Evolutionary conservation across 1,140 invertebrate genomes (phyloP).

Genomic region (Trachymyrmex septentrionalis): DNA sequence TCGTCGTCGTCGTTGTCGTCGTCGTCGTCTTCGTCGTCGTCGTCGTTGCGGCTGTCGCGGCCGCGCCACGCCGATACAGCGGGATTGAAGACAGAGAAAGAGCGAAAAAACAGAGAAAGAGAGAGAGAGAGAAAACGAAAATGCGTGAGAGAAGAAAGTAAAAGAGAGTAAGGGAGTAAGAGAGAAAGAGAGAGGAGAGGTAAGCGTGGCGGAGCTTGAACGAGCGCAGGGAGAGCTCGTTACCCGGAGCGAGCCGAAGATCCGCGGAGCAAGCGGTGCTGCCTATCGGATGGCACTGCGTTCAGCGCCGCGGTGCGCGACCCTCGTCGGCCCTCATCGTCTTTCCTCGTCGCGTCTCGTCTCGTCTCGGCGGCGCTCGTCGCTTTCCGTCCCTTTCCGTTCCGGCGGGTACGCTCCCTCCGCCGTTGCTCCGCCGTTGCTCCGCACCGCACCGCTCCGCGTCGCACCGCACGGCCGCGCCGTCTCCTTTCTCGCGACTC

Average conservation of each 20-base stretch:
- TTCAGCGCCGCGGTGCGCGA: constrained; percentile 80
- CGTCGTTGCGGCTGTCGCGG: constrained; percentile 1
- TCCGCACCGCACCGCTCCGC: constrained; percentile 35
- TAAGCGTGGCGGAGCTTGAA: constrained; percentile 69
- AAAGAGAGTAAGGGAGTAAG: constrained; percentile 7
- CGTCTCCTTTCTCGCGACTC: constrained; percentile 2
- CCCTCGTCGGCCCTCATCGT: constrained; percentile 78
- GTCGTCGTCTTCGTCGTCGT: constrained; percentile 44
- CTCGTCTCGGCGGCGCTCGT: constrained; percentile 74
- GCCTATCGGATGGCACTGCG: constrained; percentile 83
- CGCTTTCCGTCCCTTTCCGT: constrained; percentile 73
- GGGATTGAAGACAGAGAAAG: constrained; percentile 10
- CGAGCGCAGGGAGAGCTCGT: constrained; percentile 67
- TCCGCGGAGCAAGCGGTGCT: constrained; percentile 80
- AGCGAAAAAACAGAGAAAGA: background rate
- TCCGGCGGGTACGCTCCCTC: constrained; percentile 52
- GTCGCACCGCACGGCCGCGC: constrained; percentile 32
- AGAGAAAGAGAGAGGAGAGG: constrained; percentile 47
- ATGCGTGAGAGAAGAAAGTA: background rate
- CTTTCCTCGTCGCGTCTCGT: constrained; percentile 77
- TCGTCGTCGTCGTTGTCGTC: constrained; percentile 38
- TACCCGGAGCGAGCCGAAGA: constrained; percentile 69
- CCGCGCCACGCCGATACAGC: constrained; percentile 60
- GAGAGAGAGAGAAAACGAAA: background rate
- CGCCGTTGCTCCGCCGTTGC: background rate